Evolutionary conservation across 2,888 invertebrate genomes (phyloP), one percentile per base, ranked within the genome.

Genomic region (Aplocera efformata): DNA sequence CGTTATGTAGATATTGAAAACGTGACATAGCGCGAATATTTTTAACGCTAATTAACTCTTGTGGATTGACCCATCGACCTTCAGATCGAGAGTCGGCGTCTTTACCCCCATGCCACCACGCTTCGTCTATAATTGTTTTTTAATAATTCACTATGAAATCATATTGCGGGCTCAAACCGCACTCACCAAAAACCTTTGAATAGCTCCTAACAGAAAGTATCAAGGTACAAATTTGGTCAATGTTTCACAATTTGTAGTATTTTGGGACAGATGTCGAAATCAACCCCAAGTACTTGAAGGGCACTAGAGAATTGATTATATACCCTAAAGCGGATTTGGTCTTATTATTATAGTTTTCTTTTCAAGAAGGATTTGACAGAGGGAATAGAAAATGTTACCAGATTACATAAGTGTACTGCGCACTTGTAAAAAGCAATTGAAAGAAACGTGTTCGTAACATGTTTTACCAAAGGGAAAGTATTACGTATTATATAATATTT

Each of bases 241-340:
- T 10, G 10, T 4, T 28, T 20, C 32, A 11, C 33, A 47, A 17
- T 36, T 49, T 62, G 63, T 54, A 29, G 39, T 58, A 56, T 57
- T 60, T 57, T 59, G 72, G 63, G 75, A 79, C 84, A 84, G 82
- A 83, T 84, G 83, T 79, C 65, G 68, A 72, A 78, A 75, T 75
- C 76, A 72, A 72, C 71, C 71, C 71, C 66, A 72, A 68, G 69
- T 67, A 72, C 73, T 77, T 72, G 76, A 73, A 74, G 76, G 74
- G 76, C 72, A 75, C 81, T 83, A 59, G 64, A 72, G 66, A 81
- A 79, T 74, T 81, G 81, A 83, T 84, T 84, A 80, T 72, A 68
- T 74, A 54, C 72, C 69, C 70, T 60, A 78, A 83, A 83, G 84
- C 75, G 77, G 83, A 82, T 83, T 82, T 73, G 68, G 74, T 73